phyloP scores from a whole-genome alignment of 2,797 vertebrate genomes.

The Esox lucius region DNA sequence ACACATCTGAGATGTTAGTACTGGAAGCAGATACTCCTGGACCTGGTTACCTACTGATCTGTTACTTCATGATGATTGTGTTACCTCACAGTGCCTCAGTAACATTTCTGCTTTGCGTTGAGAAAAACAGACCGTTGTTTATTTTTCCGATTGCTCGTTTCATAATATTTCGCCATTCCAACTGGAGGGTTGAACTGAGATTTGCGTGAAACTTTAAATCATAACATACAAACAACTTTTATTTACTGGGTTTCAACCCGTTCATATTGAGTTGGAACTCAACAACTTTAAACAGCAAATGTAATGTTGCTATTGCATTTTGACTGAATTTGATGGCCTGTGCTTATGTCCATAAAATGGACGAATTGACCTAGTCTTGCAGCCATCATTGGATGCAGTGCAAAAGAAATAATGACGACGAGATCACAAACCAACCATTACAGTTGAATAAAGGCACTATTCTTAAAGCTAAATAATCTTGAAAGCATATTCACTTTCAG shows the following conservation, averaged over 20 bases:
- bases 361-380: neutral
- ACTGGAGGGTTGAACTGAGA: conserved; percentile 26
- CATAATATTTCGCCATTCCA: conserved; percentile 9
- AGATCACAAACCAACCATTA: neutral
- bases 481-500: neutral
- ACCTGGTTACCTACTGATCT: conserved; percentile 8
- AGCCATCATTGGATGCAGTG: neutral
- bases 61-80: conserved; percentile 41
- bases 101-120: conserved; percentile 11
- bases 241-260: conserved; percentile 4
- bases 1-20: conserved; percentile 2
- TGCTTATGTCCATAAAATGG: neutral
- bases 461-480: neutral
- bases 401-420: neutral
- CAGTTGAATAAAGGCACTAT: neutral
- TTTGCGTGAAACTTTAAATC: conserved; percentile 36
- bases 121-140: conserved; percentile 14
- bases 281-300: neutral
- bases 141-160: conserved; percentile 17
- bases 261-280: conserved; percentile 1
- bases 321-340: conserved; percentile 7
- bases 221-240: neutral
- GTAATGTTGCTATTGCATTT: conserved; percentile 18
- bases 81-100: conserved; percentile 33
- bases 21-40: conserved; percentile 5